A percentile compares a stretch with the other conserved stretches of the same genome.
Evolutionary conservation across 2,113 vertebrate genomes (phyloP).

Genomic region (Proteles cristata): DNA sequence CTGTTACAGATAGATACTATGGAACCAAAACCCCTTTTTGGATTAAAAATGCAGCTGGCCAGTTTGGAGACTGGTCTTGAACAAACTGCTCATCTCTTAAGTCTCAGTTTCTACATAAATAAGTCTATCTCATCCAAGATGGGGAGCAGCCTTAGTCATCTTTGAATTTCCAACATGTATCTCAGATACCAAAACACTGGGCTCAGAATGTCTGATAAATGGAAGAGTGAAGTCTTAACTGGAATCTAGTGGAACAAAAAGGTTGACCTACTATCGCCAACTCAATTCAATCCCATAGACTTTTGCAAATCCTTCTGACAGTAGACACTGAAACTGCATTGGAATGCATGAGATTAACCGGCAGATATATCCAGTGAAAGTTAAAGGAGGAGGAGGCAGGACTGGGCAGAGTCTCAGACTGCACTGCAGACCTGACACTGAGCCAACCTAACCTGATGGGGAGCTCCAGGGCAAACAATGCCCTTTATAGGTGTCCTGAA

Average conservation of each 20-base stretch:
- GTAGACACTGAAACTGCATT: neutral
- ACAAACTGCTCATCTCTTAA: neutral
- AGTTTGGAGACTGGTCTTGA: neutral
- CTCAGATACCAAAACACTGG: neutral
- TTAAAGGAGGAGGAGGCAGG: neutral
- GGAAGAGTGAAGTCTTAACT: neutral
- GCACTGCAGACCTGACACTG: neutral
- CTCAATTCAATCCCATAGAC: neutral
- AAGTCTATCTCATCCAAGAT: neutral
- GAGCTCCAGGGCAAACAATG: neutral
- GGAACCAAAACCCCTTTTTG: neutral
- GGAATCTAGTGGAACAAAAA: neutral
- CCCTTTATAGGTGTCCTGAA: neutral
- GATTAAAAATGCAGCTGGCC: neutral
- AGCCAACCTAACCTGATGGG: neutral
- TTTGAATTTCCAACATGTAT: neutral
- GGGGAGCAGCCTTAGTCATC: neutral
- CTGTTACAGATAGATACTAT: neutral
- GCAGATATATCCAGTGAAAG: neutral
- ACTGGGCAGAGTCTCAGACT: neutral
- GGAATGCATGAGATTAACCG: neutral
- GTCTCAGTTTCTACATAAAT: neutral
- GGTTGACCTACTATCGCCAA: neutral
- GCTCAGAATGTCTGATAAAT: neutral
- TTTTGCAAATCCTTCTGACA: neutral